Conservation (phyloP, 2,113 vertebrate genomes). For the Gymnorhina tibicen region DNA sequence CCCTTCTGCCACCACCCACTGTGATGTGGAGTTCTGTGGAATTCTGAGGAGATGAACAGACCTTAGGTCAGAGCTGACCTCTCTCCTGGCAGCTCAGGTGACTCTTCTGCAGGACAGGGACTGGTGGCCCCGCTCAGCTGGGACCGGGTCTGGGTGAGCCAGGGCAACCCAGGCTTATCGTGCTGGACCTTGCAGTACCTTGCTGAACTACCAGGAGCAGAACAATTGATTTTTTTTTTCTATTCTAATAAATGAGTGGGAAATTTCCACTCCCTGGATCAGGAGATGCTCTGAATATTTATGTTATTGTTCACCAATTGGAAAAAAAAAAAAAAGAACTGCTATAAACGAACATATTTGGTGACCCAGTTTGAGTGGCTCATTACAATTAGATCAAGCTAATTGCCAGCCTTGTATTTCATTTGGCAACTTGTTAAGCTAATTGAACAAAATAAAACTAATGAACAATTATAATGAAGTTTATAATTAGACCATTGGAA, state of each 20-base stretch:
- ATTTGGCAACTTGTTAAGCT: slow-evolving; percentile 75
- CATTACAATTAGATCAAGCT: slow-evolving; percentile 62
- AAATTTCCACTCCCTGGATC: not conserved
- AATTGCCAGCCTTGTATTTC: slow-evolving; percentile 71
- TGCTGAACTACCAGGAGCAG: not conserved
- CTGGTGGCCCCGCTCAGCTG: accelerated
- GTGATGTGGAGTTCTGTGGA: accelerated
- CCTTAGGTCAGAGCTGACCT: not conserved
- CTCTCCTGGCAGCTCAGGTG: not conserved
- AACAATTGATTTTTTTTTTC: not conserved
- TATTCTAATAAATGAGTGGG: not conserved
- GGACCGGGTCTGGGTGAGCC: not conserved
- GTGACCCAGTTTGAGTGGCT: slow-evolving; percentile 50
- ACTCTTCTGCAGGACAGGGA: not conserved
- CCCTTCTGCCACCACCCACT: not conserved
- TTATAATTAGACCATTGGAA: slow-evolving; percentile 74
- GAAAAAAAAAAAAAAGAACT: not conserved
- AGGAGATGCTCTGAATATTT: not conserved
- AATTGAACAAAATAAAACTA: slow-evolving; percentile 77
- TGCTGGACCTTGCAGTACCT: not conserved
- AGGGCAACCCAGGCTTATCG: not conserved
- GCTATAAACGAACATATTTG: slow-evolving; percentile 36
- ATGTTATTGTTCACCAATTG: not conserved
- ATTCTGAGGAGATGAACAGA: not conserved
- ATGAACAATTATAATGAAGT: slow-evolving; percentile 78